Evolutionary conservation across 2,888 invertebrate genomes (phyloP).

Genomic region (Cephus runcator): DNA sequence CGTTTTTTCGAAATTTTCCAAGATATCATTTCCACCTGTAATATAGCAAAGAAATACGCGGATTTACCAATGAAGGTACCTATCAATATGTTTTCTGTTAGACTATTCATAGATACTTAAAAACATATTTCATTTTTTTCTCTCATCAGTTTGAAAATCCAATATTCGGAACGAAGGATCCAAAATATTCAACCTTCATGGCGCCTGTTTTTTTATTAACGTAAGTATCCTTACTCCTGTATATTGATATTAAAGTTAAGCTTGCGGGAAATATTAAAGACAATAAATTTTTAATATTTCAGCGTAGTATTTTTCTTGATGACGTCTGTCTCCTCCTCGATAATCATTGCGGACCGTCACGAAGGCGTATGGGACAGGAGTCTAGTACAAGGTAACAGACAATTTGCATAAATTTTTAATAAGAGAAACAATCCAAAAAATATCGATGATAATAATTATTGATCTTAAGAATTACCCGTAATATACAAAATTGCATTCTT

Average conservation of each 20-base stretch:
- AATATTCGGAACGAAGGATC: constrained; percentile 75
- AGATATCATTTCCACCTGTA: constrained; percentile 74
- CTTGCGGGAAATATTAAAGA: constrained; percentile 4
- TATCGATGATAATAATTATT: too few species aligned
- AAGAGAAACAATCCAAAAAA: too few species aligned
- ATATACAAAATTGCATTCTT: too few species aligned
- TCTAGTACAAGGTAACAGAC: constrained; percentile 75
- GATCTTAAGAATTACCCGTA: too few species aligned
- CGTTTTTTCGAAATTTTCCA: constrained; percentile 76
- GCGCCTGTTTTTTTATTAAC: constrained; percentile 86
- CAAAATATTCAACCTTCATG: constrained; percentile 83
- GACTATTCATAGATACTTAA: background rate
- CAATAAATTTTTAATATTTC: constrained; percentile 36
- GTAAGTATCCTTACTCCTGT: constrained; percentile 67
- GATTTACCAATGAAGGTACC: constrained; percentile 70
- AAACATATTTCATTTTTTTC: constrained; percentile 21
- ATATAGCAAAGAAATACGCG: constrained; percentile 70
- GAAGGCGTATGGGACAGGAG: constrained; percentile 91
- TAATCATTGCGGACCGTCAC: constrained; percentile 82
- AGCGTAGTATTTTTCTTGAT: constrained; percentile 89
- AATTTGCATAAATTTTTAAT: too few species aligned
- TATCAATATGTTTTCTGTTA: constrained; percentile 5
- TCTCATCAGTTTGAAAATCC: constrained; percentile 73
- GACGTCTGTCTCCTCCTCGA: constrained; percentile 83
- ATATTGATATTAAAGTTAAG: too few species aligned